Base-by-base conservation (phyloP, 2,113 vertebrate species). In the Callorhinus ursinus region DNA sequence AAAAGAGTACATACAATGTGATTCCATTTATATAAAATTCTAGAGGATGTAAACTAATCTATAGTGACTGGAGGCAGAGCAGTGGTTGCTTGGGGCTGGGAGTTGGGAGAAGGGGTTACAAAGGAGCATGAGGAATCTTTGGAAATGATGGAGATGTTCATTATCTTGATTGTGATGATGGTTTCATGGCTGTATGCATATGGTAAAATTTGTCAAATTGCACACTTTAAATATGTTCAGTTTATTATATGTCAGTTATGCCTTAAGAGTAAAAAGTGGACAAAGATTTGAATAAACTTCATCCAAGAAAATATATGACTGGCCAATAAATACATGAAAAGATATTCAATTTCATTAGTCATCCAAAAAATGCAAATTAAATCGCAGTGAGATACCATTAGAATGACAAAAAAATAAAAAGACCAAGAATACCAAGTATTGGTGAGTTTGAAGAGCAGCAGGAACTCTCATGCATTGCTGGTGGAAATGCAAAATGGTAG, bases 1-100 rank as follows among this genome's bases (percentile, higher is more conserved):
- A 82, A 84, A 84, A 51, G 26, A 59, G 15, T 76, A 33, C 19
- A 39, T 69, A 51, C 36, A 31, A 8, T 80, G 51, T 59, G 69
- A 77, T 59, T 93, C 59, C 14, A 13, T 69, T 84, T 79, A 69
- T 51, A 53, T 53, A 69, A 63, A 61, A 85, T 46, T 79, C 28
- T 96, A 36, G 79, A n/a, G 85, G 84, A 90, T 65, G n/a, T 31
- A 79, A 67, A 94, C 28, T 82, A 88, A 88, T 82, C 36, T 93
- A 12, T 22, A 61, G 15, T 71, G 55, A 63, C 2, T 61, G 28
- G 63, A 84, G 72, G 39, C 14, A 53, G 59, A 87, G 19, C 61
- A 72, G 69, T 84, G 31, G 46, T 91, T 72, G 15, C 9, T 87
- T 86, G 55, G 87, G n/a, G 21, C 24, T 63, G 22, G 11, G 53